A percentile compares a stretch with the other conserved stretches of the same genome.
Conservation (phyloP, 2,797 vertebrate species). For the Protosalanx chinensis region DNA sequence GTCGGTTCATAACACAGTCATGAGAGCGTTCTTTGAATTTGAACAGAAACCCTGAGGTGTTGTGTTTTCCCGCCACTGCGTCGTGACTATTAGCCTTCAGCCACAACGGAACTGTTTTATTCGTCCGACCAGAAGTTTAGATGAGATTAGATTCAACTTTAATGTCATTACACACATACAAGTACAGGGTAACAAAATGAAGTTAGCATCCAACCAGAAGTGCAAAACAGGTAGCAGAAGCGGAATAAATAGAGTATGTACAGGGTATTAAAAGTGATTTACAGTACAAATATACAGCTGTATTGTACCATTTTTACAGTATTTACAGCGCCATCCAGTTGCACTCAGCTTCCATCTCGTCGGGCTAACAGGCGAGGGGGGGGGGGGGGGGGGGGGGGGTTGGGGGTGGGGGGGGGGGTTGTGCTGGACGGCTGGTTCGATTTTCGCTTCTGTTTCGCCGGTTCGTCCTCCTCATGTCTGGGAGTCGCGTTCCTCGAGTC, state of each 20-base stretch:
- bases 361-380: constrained; percentile 22
- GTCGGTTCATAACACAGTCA: not conserved
- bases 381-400: constrained; percentile 21
- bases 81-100: not conserved
- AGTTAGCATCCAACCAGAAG: too few species aligned
- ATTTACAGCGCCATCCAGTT: constrained; percentile 33
- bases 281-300: too few species aligned
- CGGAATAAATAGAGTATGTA: too few species aligned
- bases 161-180: too few species aligned
- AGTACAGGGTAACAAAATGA: too few species aligned
- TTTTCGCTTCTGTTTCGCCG: constrained; percentile 28
- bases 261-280: too few species aligned
- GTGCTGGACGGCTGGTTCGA: constrained; percentile 31
- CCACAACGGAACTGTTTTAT: too few species aligned
- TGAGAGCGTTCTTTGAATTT: not conserved
- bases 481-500: constrained; percentile 39
- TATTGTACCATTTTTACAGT: too few species aligned
- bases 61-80: not conserved
- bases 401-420: not conserved
- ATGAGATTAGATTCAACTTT: too few species aligned
- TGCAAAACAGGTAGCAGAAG: too few species aligned
- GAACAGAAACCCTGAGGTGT: not conserved
- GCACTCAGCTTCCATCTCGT: constrained; percentile 34
- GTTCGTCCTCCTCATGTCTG: constrained; percentile 36
- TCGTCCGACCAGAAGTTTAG: not conserved